Evolutionary conservation across 2,113 vertebrate genomes (phyloP).

Genomic region (Sialia sialis): DNA sequence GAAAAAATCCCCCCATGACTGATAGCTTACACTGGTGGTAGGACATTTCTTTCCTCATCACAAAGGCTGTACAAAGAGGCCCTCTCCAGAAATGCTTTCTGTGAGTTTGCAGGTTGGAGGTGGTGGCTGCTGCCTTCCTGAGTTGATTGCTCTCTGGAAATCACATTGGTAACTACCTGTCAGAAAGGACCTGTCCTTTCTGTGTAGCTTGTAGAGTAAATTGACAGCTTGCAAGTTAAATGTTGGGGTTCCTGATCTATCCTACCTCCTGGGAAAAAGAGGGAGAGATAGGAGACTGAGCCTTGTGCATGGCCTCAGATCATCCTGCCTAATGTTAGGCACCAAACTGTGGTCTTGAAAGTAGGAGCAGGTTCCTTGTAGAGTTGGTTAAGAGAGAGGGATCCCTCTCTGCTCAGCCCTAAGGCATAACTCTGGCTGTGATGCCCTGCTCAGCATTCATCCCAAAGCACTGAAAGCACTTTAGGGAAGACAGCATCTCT

Average conservation of each 20-base stretch:
- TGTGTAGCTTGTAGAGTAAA: background rate
- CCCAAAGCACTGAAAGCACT: rapidly evolving
- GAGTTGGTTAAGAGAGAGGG: background rate
- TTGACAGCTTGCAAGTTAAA: background rate
- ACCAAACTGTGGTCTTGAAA: background rate
- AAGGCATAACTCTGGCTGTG: background rate
- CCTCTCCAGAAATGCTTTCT: background rate
- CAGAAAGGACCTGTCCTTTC: background rate
- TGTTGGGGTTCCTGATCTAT: background rate
- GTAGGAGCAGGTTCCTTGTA: background rate
- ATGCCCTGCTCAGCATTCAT: background rate
- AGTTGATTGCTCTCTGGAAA: background rate
- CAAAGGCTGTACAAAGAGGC: background rate
- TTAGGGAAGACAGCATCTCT: background rate
- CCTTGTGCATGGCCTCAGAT: background rate
- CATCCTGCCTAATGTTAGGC: background rate
- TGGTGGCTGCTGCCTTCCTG: background rate
- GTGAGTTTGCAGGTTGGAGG: background rate
- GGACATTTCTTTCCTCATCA: background rate
- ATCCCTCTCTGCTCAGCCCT: background rate
- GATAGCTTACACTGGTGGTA: background rate
- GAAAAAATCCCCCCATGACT: background rate
- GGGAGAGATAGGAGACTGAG: background rate
- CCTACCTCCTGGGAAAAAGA: background rate
- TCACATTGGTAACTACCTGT: background rate